Conservation (phyloP, 2,888 invertebrate genomes). For the Monopis laevigella region DNA sequence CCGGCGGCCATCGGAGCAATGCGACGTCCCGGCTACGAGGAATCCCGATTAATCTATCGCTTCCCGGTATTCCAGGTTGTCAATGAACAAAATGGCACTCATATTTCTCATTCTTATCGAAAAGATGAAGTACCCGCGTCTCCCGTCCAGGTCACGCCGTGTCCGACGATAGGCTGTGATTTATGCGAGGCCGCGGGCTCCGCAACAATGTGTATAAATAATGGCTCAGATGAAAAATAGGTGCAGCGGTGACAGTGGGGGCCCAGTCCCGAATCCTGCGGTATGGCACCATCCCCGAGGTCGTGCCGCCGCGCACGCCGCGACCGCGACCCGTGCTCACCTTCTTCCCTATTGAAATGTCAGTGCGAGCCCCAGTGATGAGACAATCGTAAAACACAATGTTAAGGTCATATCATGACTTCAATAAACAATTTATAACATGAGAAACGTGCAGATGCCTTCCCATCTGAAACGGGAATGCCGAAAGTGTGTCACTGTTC, state of each 20-base stretch:
- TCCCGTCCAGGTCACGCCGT: slow-evolving; percentile 26
- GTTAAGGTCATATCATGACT: slow-evolving; percentile 66
- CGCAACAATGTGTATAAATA: slow-evolving; percentile 25
- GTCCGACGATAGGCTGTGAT: slow-evolving; percentile 27
- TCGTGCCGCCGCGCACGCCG: slow-evolving; percentile 55
- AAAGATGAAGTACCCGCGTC: slow-evolving; percentile 28
- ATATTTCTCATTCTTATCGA: slow-evolving; percentile 34
- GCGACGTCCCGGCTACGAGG: slow-evolving; percentile 26
- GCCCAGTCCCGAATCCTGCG: slow-evolving; percentile 8
- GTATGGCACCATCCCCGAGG: slow-evolving; percentile 13
- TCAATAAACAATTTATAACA: slow-evolving; percentile 63
- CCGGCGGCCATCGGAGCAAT: slow-evolving; percentile 45
- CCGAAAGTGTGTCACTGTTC: slow-evolving; percentile 53
- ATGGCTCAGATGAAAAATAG: slow-evolving; percentile 31
- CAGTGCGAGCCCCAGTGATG: slow-evolving; percentile 56
- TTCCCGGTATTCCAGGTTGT: slow-evolving; percentile 24
- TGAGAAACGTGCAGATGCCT: slow-evolving; percentile 57
- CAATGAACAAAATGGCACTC: slow-evolving; percentile 29
- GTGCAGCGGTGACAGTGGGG: slow-evolving; percentile 22
- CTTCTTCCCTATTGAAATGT: slow-evolving; percentile 65
- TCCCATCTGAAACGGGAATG: slow-evolving; percentile 41
- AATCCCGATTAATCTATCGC: slow-evolving; percentile 34
- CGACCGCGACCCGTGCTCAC: slow-evolving; percentile 59
- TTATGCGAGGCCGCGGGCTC: slow-evolving; percentile 25
- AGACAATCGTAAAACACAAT: slow-evolving; percentile 65